These are phyloP conservation scores for Drosophila nr. medialis DNA, from an alignment of 2,888 invertebrate genomes.

Conservation along the genomic window DNA sequence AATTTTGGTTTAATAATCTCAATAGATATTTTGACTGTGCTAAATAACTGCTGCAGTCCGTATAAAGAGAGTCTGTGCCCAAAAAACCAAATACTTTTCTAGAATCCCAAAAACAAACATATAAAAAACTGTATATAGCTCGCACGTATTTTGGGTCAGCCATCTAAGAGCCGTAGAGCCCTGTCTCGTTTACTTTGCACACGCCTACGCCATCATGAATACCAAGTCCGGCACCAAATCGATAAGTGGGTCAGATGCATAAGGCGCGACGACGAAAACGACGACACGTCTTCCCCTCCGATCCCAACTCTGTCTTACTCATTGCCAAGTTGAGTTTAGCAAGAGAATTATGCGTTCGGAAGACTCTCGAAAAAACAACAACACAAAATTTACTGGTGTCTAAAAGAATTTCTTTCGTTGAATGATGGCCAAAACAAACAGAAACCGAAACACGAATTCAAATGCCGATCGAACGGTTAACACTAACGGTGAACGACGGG, in stretches of 20 bases:
- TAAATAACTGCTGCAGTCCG: constrained; percentile 34
- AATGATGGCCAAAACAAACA: constrained; percentile 58
- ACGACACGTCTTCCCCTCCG: constrained; percentile 28
- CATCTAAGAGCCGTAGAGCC: constrained; percentile 1
- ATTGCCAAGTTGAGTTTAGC: constrained; percentile 34
- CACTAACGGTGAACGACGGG: constrained; percentile 59
- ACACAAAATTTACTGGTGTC: constrained; percentile 9
- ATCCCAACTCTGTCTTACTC: not conserved
- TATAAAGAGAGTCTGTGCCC: not conserved
- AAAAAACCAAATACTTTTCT: not conserved
- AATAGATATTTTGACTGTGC: not conserved
- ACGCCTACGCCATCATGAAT: constrained; percentile 62
- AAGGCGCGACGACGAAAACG: constrained; percentile 65
- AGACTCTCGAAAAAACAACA: constrained; percentile 38
- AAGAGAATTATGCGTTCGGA: constrained; percentile 56
- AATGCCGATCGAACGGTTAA: constrained; percentile 52
- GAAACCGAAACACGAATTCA: constrained; percentile 34
- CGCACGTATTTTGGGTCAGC: constrained; percentile 54
- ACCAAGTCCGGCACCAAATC: constrained; percentile 72
- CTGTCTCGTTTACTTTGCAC: constrained; percentile 5
- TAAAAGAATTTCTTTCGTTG: constrained; percentile 71
- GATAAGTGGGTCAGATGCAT: constrained; percentile 77
- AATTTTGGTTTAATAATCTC: not conserved
- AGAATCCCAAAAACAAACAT: constrained; percentile 3
- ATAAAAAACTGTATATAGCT: constrained; percentile 4